phyloP scores from a whole-genome alignment of 2,797 vertebrate genomes.

The Chaenodraco wilsoni region DNA sequence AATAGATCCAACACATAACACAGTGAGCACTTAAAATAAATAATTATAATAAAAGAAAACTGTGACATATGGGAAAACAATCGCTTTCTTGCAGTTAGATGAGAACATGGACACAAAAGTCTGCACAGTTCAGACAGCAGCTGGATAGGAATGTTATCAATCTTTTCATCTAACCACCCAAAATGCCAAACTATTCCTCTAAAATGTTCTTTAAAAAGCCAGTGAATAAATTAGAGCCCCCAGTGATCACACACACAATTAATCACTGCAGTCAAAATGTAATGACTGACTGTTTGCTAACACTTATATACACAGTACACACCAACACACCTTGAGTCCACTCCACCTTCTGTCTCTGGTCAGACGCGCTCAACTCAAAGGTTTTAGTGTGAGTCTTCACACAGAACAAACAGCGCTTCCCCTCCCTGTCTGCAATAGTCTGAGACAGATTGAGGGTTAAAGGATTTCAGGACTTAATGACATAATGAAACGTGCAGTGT shows the following conservation, averaged over 20 bases:
- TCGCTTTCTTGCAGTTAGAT: too few species aligned
- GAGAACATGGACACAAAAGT: too few species aligned
- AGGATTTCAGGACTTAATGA: background rate
- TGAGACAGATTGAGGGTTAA: constrained; percentile 35
- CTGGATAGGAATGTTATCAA: too few species aligned
- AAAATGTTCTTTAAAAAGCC: background rate
- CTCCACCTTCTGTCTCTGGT: constrained; percentile 84
- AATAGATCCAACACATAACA: too few species aligned
- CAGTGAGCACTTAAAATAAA: too few species aligned
- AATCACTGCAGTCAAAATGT: background rate
- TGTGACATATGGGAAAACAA: too few species aligned
- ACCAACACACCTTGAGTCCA: constrained; percentile 81
- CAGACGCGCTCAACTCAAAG: constrained; percentile 86
- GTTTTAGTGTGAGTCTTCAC: constrained; percentile 84
- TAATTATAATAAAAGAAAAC: too few species aligned
- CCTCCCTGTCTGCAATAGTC: constrained; percentile 83
- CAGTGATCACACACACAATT: background rate
- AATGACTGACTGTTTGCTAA: constrained; percentile 6
- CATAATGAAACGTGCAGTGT: constrained; percentile 5
- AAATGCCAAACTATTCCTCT: background rate
- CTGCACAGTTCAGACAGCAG: too few species aligned
- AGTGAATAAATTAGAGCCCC: background rate
- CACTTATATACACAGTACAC: constrained; percentile 38
- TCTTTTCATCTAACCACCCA: background rate
- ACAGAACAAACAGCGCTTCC: constrained; percentile 85